phyloP scores from a whole-genome alignment of 2,888 invertebrate genomes.

The Coremacera marginata region DNA sequence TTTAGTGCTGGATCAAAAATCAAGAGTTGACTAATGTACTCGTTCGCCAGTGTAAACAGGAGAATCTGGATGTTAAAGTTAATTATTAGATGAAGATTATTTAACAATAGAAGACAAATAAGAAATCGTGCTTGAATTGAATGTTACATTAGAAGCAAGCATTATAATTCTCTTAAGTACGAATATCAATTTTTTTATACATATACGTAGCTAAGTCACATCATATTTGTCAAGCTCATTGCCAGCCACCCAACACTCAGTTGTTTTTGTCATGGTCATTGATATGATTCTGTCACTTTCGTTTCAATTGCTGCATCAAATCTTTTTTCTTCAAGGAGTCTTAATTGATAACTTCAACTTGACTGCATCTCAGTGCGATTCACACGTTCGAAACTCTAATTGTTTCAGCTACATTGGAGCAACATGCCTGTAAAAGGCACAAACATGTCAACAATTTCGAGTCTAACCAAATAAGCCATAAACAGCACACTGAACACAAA shows the following conservation, averaged over 20 bases:
- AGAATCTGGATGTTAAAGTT: slow-evolving; percentile 49
- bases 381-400: background rate
- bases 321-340: background rate
- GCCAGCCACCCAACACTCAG: background rate
- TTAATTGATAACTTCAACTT: background rate
- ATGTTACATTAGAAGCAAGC: no score
- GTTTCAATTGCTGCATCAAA: background rate
- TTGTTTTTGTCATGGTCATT: slow-evolving; percentile 6
- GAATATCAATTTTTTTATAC: no score
- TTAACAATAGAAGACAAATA: no score
- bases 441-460: background rate
- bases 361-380: background rate
- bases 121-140: no score
- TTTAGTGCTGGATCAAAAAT: slow-evolving; percentile 54
- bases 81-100: background rate
- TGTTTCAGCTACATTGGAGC: background rate
- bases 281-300: slow-evolving; percentile 14
- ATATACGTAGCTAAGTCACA: background rate
- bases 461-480: slow-evolving; percentile 8
- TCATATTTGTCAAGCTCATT: background rate
- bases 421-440: slow-evolving; percentile 1
- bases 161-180: no score
- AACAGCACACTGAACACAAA: background rate
- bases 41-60: slow-evolving; percentile 54
- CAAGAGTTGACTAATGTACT: slow-evolving; percentile 54